Conservation (phyloP, 2,888 invertebrate genomes). For the Hemicrepidius hirtus region DNA sequence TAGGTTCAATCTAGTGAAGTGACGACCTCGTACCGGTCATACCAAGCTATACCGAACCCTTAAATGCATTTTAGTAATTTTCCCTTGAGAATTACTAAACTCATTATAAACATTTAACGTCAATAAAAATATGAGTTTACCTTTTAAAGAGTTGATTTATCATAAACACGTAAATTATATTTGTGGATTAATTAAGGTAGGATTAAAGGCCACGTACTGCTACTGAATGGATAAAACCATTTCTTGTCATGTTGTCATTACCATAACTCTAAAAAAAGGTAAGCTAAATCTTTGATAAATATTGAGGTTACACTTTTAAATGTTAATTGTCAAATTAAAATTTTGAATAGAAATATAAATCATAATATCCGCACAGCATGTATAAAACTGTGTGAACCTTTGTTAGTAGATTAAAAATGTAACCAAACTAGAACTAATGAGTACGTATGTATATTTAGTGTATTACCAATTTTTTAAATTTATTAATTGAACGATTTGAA, state of each 20-base stretch:
- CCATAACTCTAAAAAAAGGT: neutral
- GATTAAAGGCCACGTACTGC: conserved; percentile 3
- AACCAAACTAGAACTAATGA: neutral
- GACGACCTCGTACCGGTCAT: conserved; percentile 47
- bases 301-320: conserved; percentile 18
- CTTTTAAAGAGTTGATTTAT: conserved; percentile 7
- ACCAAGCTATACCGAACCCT: conserved; percentile 22
- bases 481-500: no score
- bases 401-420: conserved; percentile 8
- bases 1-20: conserved; percentile 56
- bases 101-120: conserved; percentile 6
- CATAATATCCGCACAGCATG: conserved; percentile 14
- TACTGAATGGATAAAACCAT: neutral
- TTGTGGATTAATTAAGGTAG: neutral
- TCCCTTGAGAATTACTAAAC: conserved; percentile 5
- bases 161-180: neutral
- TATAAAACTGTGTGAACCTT: conserved; percentile 11
- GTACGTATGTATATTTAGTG: neutral
- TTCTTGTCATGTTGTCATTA: neutral
- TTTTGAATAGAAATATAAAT: neutral
- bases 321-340: conserved; percentile 16
- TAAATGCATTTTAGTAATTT: conserved; percentile 26
- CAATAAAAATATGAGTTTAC: neutral
- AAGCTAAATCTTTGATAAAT: neutral
- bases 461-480: no score